These are phyloP conservation scores for Sinella curviseta DNA, from an alignment of 1,140 invertebrate genomes.

Conservation along the genomic window DNA sequence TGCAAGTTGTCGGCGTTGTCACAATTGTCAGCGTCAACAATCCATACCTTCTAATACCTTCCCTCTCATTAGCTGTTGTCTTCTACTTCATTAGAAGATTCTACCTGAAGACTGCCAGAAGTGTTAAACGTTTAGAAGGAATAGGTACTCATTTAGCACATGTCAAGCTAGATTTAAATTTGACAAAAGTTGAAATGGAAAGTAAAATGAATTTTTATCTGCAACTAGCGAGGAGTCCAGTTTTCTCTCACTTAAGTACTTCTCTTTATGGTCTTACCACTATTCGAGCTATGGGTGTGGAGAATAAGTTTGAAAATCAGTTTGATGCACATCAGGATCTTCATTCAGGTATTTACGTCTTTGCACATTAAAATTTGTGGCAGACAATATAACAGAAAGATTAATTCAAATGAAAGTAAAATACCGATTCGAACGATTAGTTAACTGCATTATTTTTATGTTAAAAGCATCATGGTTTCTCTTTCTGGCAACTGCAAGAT, in stretches of 20 bases:
- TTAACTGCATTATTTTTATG: too few species aligned
- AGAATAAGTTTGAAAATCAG: conserved; percentile 58
- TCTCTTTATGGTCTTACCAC: conserved; percentile 60
- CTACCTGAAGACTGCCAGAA: conserved; percentile 78
- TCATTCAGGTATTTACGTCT: too few species aligned
- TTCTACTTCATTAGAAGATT: conserved; percentile 74
- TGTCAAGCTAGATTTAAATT: conserved; percentile 36
- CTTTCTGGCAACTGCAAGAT: conserved; percentile 58
- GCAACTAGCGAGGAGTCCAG: conserved; percentile 61
- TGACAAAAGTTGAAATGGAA: conserved; percentile 10
- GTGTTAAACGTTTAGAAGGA: conserved; percentile 84
- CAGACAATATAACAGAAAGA: background rate
- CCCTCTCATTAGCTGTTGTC: conserved; percentile 66
- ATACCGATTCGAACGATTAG: too few species aligned
- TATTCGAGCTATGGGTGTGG: conserved; percentile 57
- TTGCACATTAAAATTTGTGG: too few species aligned
- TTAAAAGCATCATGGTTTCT: conserved; percentile 55
- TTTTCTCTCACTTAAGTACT: conserved; percentile 61
- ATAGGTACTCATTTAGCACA: conserved; percentile 67
- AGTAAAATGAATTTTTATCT: conserved; percentile 50
- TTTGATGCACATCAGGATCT: conserved; percentile 50
- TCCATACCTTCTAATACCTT: conserved; percentile 71
- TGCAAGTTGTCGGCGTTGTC: conserved; percentile 72
- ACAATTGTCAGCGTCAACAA: conserved; percentile 73
- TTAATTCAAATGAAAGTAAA: background rate